phyloP scores from a whole-genome alignment of 2,888 invertebrate species.

The Eupsilia transversa region DNA sequence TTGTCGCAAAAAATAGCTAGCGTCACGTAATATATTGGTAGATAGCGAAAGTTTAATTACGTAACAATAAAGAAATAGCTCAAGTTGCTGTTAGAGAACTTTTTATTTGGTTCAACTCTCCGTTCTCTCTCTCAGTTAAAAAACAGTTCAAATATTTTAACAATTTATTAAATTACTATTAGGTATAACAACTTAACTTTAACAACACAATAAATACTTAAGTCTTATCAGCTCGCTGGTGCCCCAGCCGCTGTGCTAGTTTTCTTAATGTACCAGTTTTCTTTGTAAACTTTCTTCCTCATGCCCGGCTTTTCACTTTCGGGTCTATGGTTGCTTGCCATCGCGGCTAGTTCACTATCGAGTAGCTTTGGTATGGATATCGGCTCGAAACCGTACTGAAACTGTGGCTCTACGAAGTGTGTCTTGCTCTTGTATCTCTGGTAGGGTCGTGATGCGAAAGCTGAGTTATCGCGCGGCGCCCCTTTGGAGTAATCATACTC shows the following conservation, averaged over 20 bases:
- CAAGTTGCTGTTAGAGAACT: constrained; percentile 42
- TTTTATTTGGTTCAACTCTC: constrained; percentile 32
- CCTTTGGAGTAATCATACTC: constrained; percentile 81
- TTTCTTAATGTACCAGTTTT: constrained; percentile 88
- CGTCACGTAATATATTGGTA: constrained; percentile 85
- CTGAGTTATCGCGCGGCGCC: constrained; percentile 78
- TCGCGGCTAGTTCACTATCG: constrained; percentile 85
- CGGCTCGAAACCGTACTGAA: constrained; percentile 88
- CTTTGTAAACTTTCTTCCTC: constrained; percentile 86
- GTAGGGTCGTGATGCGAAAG: constrained; percentile 79
- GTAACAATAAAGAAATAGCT: constrained; percentile 70
- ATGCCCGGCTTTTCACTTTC: constrained; percentile 84
- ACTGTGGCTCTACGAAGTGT: constrained; percentile 86
- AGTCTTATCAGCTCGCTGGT: constrained; percentile 83
- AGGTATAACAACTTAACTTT: constrained; percentile 69
- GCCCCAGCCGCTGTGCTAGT: constrained; percentile 82
- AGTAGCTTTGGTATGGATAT: constrained; percentile 81
- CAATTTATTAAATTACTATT: constrained; percentile 69
- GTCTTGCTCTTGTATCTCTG: constrained; percentile 79
- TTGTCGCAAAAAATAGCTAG: constrained; percentile 75
- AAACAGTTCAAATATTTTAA: constrained; percentile 47
- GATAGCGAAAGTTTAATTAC: constrained; percentile 85
- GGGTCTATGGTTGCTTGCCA: constrained; percentile 84
- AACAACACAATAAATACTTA: constrained; percentile 78
- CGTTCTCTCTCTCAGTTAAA: constrained; percentile 27